Base-by-base conservation (phyloP, 2,888 invertebrate genomes). In the Drosophila neonasuta region DNA sequence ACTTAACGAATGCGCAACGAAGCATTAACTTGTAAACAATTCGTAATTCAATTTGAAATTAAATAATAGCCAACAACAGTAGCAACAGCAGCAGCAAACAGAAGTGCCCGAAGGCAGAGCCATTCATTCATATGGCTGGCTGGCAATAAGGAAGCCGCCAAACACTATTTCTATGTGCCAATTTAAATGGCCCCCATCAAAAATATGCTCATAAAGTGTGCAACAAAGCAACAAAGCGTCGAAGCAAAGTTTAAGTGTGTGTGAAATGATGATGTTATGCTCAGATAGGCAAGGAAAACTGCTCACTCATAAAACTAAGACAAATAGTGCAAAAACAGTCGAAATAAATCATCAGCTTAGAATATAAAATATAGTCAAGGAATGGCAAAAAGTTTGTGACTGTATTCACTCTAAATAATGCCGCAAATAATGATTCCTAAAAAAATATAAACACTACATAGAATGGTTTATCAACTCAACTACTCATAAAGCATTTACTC, bases 1-100 rank as follows among this genome's bases (percentile, higher is more conserved):
- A 63, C 76, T 56, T 61, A 67, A 60, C 63, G 68, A 82, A 66
- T 77, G 79, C 70, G 48, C 73, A 79, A 17, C 74, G 60, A 62
- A 71, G 56, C 83, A 83, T 70, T 70, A 78, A 79, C 41, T 73
- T 73, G 61, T 76, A 68, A 80, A 76, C 80, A 78, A 74, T 76
- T 83, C 66, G 32, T 58, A 65, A 62, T 61, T 66, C 55, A 65
- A 64, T 59, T 61, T 64, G 32, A 36, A 66, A 61, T 42, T 58
- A 54, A 73, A 54, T 73, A 64, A 56, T 59, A 30, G 29, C 39
- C n/a, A 3, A 30, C 24, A 11, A 10, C 59, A 32, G 10, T 15
- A 42, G 30, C 44, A n/a, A 3, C 9, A 20, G 2, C 10, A n/a
- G 20, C 44, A 17, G 10, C 9, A 20, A 20, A 20, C 20, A 20